These are phyloP conservation scores for Talpa occidentalis DNA, from an alignment of 2,113 vertebrate species.

Conservation along the genomic window DNA sequence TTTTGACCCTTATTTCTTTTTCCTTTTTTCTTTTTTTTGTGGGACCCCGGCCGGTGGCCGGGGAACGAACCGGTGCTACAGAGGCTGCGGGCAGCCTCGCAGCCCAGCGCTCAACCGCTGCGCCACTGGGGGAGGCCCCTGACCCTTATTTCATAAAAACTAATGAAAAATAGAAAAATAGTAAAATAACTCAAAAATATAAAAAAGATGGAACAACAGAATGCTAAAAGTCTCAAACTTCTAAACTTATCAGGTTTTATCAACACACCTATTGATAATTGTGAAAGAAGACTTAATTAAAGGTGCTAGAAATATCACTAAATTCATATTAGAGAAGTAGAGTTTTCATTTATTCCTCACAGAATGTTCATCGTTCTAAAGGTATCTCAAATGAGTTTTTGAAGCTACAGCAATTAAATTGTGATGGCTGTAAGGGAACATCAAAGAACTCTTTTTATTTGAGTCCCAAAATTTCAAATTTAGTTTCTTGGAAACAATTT, in stretches of 20 bases:
- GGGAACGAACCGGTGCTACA: too few relatives aligned
- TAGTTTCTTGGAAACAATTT: conserved; percentile 41
- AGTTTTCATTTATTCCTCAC: not conserved
- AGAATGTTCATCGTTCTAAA: not conserved
- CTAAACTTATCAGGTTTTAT: not conserved
- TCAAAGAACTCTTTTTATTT: not conserved
- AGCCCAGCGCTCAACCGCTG: too few relatives aligned
- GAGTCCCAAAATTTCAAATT: not conserved
- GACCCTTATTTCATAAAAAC: not conserved
- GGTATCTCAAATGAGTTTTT: not conserved
- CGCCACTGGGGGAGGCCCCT: too few relatives aligned
- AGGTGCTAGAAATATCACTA: not conserved
- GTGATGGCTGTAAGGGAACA: not conserved
- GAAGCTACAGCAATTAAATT: not conserved
- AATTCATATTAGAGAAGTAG: not conserved
- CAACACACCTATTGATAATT: not conserved
- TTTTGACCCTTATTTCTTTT: not conserved
- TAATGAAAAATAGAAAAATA: not conserved
- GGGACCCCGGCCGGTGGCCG: too few relatives aligned
- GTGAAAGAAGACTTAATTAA: conserved; percentile 25
- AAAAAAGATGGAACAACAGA: not conserved
- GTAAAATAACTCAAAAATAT: not conserved
- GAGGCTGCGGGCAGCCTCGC: too few relatives aligned
- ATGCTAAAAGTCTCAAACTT: not conserved
- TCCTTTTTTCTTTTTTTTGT: too few relatives aligned